Conservation (phyloP, 2,888 invertebrate genomes). For the Epistrophella euchroma region DNA sequence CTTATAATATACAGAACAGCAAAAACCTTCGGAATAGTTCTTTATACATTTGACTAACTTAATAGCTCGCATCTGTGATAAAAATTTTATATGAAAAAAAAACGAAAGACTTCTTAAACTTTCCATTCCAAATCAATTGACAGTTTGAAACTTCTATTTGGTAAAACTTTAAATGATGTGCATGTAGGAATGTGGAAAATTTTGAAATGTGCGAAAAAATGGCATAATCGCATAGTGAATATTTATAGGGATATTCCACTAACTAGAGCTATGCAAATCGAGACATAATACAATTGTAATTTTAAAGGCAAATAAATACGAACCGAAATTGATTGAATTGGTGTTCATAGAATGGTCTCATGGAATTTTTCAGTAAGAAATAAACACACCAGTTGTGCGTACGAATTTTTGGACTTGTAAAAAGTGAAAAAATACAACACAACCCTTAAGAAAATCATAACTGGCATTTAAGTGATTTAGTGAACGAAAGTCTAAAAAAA, state of each 20-base stretch:
- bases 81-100: not conserved
- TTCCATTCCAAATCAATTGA: not conserved
- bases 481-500: no score
- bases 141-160: not conserved
- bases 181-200: constrained; percentile 1
- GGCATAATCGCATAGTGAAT: constrained; percentile 4
- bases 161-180: not conserved
- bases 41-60: no score
- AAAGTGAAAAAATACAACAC: no score
- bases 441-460: no score
- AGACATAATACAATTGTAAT: constrained; percentile 7
- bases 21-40: not conserved
- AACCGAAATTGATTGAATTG: not conserved
- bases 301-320: constrained; percentile 6
- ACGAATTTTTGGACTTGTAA: not conserved
- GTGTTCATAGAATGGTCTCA: not conserved
- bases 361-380: constrained; percentile 5
- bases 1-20: no score
- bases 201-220: constrained; percentile 21
- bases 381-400: not conserved
- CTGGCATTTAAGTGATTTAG: no score
- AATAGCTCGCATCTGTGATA: not conserved
- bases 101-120: not conserved
- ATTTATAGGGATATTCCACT: constrained; percentile 32
- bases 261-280: constrained; percentile 5